These are phyloP conservation scores for Marronus borbonicus DNA, from an alignment of 2,888 invertebrate genomes.

Conservation along the genomic window DNA sequence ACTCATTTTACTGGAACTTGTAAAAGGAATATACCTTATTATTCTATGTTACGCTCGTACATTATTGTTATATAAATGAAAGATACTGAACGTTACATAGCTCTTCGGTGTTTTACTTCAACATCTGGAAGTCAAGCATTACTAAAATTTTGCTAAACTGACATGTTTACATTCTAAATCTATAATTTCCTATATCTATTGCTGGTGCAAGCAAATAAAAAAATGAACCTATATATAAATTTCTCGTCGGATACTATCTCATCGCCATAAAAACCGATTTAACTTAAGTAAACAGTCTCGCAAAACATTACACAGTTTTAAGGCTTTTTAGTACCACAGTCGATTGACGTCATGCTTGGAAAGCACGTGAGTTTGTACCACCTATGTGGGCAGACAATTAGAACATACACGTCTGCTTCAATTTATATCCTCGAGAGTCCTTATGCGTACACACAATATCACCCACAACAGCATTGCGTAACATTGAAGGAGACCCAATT, in stretches of 20 bases:
- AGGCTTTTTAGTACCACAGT: conserved; percentile 10
- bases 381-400: neutral
- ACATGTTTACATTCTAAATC: too few species aligned
- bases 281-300: conserved; percentile 15
- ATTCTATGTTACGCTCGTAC: too few species aligned
- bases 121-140: too few species aligned
- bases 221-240: neutral
- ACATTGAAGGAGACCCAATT: neutral
- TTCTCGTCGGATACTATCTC: neutral
- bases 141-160: too few species aligned
- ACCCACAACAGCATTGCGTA: neutral
- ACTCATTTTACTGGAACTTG: too few species aligned
- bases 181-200: neutral
- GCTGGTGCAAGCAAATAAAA: neutral
- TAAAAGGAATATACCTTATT: too few species aligned
- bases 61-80: too few species aligned
- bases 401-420: neutral
- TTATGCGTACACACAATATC: neutral
- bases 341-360: conserved; percentile 28
- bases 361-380: neutral
- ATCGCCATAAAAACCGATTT: neutral
- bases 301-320: conserved; percentile 11
- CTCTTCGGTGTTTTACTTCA: too few species aligned
- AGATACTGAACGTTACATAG: too few species aligned
- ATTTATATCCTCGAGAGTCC: neutral